Evolutionary conservation across 1,140 invertebrate genomes (phyloP), one percentile per base, ranked within the genome.

Genomic region (Drosophila guanche): DNA sequence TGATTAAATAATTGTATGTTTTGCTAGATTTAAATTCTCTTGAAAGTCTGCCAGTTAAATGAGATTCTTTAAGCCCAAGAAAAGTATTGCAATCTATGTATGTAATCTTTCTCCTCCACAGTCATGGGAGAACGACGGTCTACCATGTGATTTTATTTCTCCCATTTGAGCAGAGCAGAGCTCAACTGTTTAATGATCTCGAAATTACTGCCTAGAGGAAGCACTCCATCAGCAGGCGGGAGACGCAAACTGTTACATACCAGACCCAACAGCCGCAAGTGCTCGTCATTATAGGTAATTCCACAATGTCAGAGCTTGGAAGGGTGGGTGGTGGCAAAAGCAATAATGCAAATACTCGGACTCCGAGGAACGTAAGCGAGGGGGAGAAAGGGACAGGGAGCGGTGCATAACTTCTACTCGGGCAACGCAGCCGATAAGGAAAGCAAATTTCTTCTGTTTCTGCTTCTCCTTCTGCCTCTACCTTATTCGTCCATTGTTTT

Each of bases 201-300:
- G 51, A 48, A 68, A 69, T 69, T 69, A 41, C 51, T 65, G 47
- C 6, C 5, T 20, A 12, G 43, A 68, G 66, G 66, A 69, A 69
- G 51, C 51, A 43, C 68, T 69, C 62, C 66, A 69, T 69, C 63
- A 68, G 63, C 14, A 8, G 42, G 7, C 20, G 62, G 51, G 10
- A 23, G 14, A n/a, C 10, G 6, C 41, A 40, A 27, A 37, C 33
- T 37, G 33, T 51, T 51, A 33, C 46, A 48, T 48, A 7, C 23
- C 22, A 25, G 29, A 12, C n/a, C 10, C 25, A 10, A 3, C 10
- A 51, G 23, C 48, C 25, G 23, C 33, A 46, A 71, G 54, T 60
- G 67, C 60, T 56, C 67, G 55, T 72, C 56, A 71, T 72, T 72
- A 71, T 61, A 69, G 66, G 66, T 68, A 71, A 71, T 61, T 71